Base-by-base conservation (phyloP, 2,113 vertebrate genomes). In the Progne subis region DNA sequence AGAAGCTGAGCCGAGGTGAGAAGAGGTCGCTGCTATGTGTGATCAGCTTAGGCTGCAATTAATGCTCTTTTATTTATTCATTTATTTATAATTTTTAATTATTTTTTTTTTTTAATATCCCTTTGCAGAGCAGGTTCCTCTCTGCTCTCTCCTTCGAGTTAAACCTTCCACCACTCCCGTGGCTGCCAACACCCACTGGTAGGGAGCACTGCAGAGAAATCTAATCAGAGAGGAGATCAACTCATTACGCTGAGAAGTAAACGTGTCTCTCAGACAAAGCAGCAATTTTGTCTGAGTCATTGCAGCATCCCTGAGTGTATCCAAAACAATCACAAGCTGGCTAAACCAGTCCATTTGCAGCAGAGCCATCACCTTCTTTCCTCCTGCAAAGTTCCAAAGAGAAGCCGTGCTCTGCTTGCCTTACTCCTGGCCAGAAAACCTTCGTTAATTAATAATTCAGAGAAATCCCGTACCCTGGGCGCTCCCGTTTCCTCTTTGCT, bases 281-380 rank as follows among this genome's bases (percentile, higher is more conserved):
- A 94, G 95, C 94, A 96, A 96, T 97, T 96, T 97, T 84, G 80
- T 92, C 93, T 96, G 96, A 97, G 95, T 97, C 95, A 96, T 78
- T 93, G 92, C 90, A 95, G 93, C 96, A 97, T 97, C 95, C 82
- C 91, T 78, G 72, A 84, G n/a, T 61, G 81, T 92, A 97, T 93
- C 96, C 95, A 96, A 94, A 97, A 95, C 95, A 96, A 94, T 93
- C 89, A 90, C 94, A 94, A 96, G 82, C 96, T 95, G 95, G 93
- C 91, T 95, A 71, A 97, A 96, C 94, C 94, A 94, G 90, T 96
- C 95, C 89, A 50, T 94, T 94, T 94, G 91, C 75, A 95, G 95
- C 93, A 96, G 79, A 96, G 92, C 90, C 89, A 96, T 94, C 94
- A 95, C 63, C 84, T 96, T 94, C 92, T 91, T 93, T 68, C 75